A percentile compares a stretch with the other conserved stretches of the same genome.
These are phyloP conservation scores for Drosophila cardini DNA, from an alignment of 1,140 invertebrate species.

Conservation along the genomic window DNA sequence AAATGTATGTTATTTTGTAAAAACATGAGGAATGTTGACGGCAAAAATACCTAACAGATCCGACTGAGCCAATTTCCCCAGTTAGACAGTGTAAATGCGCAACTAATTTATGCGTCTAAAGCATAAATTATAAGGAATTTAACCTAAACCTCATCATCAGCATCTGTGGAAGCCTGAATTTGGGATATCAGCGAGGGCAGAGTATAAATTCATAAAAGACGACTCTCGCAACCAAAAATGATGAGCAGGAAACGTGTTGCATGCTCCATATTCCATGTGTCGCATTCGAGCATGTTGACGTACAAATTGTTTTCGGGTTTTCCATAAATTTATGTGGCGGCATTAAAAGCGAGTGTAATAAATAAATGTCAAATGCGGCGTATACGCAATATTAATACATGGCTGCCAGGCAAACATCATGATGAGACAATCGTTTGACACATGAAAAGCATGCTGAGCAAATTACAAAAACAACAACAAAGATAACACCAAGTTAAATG, in stretches of 20 bases:
- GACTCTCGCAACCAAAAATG: constrained; percentile 48
- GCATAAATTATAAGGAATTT: constrained; percentile 45
- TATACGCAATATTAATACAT: constrained; percentile 69
- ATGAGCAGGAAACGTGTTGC: constrained; percentile 70
- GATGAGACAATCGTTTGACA: constrained; percentile 70
- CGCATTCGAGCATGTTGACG: constrained; percentile 23
- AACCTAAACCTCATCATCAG: constrained; percentile 16
- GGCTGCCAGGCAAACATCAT: constrained; percentile 17
- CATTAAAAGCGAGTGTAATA: constrained; percentile 60
- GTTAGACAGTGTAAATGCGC: constrained; percentile 56
- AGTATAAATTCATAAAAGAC: constrained; percentile 42
- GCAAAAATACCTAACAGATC: constrained; percentile 12
- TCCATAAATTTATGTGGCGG: constrained; percentile 69
- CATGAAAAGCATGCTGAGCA: constrained; percentile 43
- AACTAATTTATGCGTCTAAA: constrained; percentile 64
- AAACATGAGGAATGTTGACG: constrained; percentile 13
- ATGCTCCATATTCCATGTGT: constrained; percentile 42
- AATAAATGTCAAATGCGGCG: constrained; percentile 64
- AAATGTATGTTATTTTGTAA: constrained; percentile 49
- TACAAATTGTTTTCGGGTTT: constrained; percentile 64
- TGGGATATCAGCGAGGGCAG: not conserved
- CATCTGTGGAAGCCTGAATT: constrained; percentile 10
- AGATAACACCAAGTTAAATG: constrained; percentile 34
- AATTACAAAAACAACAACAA: constrained; percentile 66
- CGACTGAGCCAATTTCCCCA: constrained; percentile 14